phyloP scores from a whole-genome alignment of 2,888 invertebrate genomes.

The Callinectes sapidus region DNA sequence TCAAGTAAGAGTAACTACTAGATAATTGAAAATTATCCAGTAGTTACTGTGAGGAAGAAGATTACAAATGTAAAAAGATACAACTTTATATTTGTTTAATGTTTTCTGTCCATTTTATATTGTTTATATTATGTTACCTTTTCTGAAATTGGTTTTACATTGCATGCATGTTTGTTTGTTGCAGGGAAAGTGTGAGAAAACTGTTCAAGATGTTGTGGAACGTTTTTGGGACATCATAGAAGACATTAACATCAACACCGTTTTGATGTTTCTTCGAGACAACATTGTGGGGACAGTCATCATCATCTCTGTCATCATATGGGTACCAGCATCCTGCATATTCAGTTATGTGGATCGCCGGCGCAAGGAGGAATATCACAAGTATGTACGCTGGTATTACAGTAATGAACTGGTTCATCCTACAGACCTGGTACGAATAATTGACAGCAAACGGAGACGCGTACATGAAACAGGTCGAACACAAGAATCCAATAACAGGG shows the following conservation, averaged over 20 bases:
- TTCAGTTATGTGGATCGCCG: slow-evolving; percentile 84
- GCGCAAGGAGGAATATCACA: slow-evolving; percentile 70
- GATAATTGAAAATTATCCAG: no score
- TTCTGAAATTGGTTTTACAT: neutral
- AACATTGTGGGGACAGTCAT: slow-evolving; percentile 96
- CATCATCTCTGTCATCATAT: slow-evolving; percentile 90
- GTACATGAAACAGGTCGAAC: slow-evolving; percentile 61
- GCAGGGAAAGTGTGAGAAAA: slow-evolving; percentile 94
- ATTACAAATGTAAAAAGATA: neutral
- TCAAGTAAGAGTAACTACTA: no score
- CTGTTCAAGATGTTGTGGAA: slow-evolving; percentile 95
- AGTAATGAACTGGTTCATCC: slow-evolving; percentile 72
- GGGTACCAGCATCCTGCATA: slow-evolving; percentile 95
- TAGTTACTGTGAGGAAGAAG: no score
- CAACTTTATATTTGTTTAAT: neutral
- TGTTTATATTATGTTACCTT: neutral
- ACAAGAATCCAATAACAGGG: slow-evolving; percentile 51
- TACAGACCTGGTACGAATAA: slow-evolving; percentile 70
- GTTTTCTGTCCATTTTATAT: neutral
- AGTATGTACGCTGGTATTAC: slow-evolving; percentile 72
- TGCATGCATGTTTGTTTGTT: slow-evolving; percentile 73
- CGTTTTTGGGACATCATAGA: slow-evolving; percentile 98
- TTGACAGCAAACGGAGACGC: slow-evolving; percentile 71
- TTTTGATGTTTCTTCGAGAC: slow-evolving; percentile 90
- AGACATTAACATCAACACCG: slow-evolving; percentile 95